Base-by-base conservation (phyloP, 2,888 invertebrate genomes). In the Drosophila prostipennis region DNA sequence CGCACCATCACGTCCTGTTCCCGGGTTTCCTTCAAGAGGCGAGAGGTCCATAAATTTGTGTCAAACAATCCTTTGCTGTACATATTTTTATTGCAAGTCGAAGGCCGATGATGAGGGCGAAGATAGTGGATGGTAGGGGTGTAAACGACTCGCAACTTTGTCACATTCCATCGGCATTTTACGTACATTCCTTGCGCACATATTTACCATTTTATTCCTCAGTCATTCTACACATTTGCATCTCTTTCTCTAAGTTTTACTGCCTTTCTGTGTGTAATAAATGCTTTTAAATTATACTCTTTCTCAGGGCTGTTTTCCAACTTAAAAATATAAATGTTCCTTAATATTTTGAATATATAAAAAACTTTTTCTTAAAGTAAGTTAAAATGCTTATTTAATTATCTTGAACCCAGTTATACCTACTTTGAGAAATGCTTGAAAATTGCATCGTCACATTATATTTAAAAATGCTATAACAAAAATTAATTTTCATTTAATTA, bases 41-140 rank as follows among this genome's bases (percentile, higher is more conserved):
- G 14, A 58, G 49, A 52, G 64, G 48, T 71, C 73, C 73, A 82
- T 87, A 82, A 82, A 82, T 87, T 84, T 55, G 77, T 81, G 79
- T 81, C 87, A 79, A 81, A 87, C 73, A 84, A 74, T 74, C 74
- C 67, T 80, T 74, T 70, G 68, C 64, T 65, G 58, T 56, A 42
- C 54, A 43, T 46, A 69, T 63, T 64, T 65, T 46, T 53, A 46
- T 53, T 51, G 39, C 53, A 65, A 64, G 45, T 53, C 64, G 37
- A 64, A 64, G 46, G 34, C 39, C 53, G 45, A 65, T 65, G 45
- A 39, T 53, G 45, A 16, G 34, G 26, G 34, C 39, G 19, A 10
- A 39, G 43, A 16, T 19, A 29, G 11, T 29, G 29, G 19, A 3
- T 13, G 37, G n/a, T n/a, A n/a, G n/a, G n/a, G n/a, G n/a, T n/a